Base-by-base conservation (phyloP, 2,113 vertebrate species). In the Aythya baeri region DNA sequence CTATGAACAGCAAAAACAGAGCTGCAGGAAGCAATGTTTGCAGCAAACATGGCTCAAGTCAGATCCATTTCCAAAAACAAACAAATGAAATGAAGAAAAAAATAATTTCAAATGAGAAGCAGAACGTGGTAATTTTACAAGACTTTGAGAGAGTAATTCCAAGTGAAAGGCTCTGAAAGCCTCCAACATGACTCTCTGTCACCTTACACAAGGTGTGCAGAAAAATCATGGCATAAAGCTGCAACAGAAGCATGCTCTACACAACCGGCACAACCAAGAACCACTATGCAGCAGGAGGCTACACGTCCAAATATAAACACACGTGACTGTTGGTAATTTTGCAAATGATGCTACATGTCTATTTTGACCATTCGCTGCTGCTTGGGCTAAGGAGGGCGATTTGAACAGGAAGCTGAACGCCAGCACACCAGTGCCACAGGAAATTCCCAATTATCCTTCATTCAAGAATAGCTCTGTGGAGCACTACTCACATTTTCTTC, bases 381-480 rank as follows among this genome's bases (percentile, higher is more conserved):
- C 84, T 85, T n/a, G 9, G 82, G 36, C 9, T 34, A 81, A 23
- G 0, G 52, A 83, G 61, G 31, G 57, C 31, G 6, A 57, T 81
- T 20, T 17, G 70, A 65, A 68, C 3, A 0, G 68, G 72, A 96
- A 82, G 79, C 78, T 0, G 0, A 89, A 46, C 23, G 41, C 82
- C 91, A 90, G 79, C 10, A 2, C 76, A 67, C 55, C 85, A 88
- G 65, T 73, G 36, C 79, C 85, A 93, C 94, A 95, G 93, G 95
- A 97, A 95, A 95, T 96, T 94, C 92, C 95, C 88, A 93, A 95
- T 95, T 94, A 94, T 57, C 76, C 68, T 61, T 41, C 54, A 75
- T 12, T 82, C 79, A 38, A 79, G 94, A 97, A 96, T 88, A 90
- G 94, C 89, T 88, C 94, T 93, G 73, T 27, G 18, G 49, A 74